Base-by-base conservation (phyloP, 1,140 invertebrate genomes). In the Brachionus plicatilis region DNA sequence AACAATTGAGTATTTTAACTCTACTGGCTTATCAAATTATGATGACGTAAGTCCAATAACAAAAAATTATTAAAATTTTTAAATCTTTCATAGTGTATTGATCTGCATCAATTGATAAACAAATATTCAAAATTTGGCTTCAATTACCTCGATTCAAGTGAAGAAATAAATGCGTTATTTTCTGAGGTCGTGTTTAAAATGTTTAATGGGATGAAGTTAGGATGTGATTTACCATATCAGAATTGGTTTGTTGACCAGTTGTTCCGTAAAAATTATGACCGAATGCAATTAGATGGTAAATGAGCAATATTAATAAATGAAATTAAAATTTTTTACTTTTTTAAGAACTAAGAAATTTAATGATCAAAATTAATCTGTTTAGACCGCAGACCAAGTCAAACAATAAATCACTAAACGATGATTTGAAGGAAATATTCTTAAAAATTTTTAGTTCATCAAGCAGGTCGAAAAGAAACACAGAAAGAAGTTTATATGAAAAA, bases 211-310 rank as follows among this genome's bases (percentile, higher is more conserved):
- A 82, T 82, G 79, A 82, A 82, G 53, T 37, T 82, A 14, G 79
- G 79, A 41, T 82, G 79, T 41, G 33, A 82, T 45, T 27, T 82
- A 27, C 79, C 79, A 41, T 82, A 82, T 17, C 65, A 60, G 43
- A 82, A 82, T 47, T 82, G 79, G 79, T 82, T 82, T 27, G 43
- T 82, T 24, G 79, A 82, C 29, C 79, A 68, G 7, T 45, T 82
- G 20, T 82, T 82, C 45, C 12, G 12, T 14, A 43, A 60, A 82
- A 82, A 82, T 45, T 43, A 68, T 45, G 65, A 68, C 11, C 33
- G 4, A 4, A 60, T 82, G 53, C 56, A 82, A 24, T 14, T 45
- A 65, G 65, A 68, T 27, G 79, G 79, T 82, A 45, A 65, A 20
- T 24, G 9, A 17, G 9, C n/a, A 17, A 1, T 14, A 2, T 27